phyloP scores from a whole-genome alignment of 2,888 invertebrate species.

The Drosophila kambysellisi region DNA sequence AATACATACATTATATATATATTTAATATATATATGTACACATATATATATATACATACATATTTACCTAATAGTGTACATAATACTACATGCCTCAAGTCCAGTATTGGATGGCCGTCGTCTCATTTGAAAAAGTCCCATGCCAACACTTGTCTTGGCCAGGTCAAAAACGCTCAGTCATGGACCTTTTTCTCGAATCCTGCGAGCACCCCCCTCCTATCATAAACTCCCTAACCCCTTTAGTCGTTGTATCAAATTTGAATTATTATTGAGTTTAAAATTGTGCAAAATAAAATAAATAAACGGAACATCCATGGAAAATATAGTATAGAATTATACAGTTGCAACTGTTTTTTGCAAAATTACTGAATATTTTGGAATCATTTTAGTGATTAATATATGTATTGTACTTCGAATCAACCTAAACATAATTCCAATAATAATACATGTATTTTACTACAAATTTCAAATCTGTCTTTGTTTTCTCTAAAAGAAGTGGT shows the following conservation, averaged over 20 bases:
- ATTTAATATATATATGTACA: conserved; percentile 36
- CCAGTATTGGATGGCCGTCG: conserved; percentile 26
- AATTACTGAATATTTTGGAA: conserved; percentile 76
- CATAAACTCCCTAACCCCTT: conserved; percentile 6
- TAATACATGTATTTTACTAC: conserved; percentile 64
- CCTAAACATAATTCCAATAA: conserved; percentile 75
- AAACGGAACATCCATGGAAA: conserved; percentile 30
- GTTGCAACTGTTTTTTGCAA: conserved; percentile 52
- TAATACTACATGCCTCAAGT: conserved; percentile 36
- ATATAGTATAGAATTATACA: conserved; percentile 45
- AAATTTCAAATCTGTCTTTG: conserved; percentile 6
- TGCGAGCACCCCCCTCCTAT: conserved; percentile 19
- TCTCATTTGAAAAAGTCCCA: conserved; percentile 32
- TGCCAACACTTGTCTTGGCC: conserved; percentile 21
- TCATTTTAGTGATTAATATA: conserved; percentile 72
- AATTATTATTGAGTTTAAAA: conserved; percentile 59
- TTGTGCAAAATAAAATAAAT: conserved; percentile 43
- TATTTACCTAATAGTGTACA: conserved; percentile 61
- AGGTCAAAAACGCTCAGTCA: conserved; percentile 41
- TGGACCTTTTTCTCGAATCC: conserved; percentile 32
- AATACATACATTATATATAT: conserved; percentile 60
- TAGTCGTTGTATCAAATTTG: conserved; percentile 65
- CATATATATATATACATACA: conserved; percentile 50
- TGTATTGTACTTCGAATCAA: conserved; percentile 78
- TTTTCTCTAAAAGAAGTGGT: conserved; percentile 3